Conservation (phyloP, 2,113 vertebrate species). For the Vulpes lagopus region DNA sequence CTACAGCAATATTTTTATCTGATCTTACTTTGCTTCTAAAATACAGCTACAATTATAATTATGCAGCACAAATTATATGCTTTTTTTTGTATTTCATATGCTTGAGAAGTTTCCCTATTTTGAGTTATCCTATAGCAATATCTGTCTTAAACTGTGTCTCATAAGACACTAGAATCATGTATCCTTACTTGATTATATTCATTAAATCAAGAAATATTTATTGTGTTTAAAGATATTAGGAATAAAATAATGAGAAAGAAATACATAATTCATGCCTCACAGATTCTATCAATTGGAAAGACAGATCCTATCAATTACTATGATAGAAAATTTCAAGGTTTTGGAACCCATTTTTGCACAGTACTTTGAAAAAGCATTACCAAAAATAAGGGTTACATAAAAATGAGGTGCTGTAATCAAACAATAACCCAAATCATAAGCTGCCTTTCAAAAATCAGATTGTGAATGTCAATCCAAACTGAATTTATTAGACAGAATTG, state of each 20-base stretch:
- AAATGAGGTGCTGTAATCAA: not conserved
- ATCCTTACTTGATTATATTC: not conserved
- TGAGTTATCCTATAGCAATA: not conserved
- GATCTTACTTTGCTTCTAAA: slow-evolving; percentile 19
- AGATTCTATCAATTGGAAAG: not conserved
- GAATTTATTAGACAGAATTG: not conserved
- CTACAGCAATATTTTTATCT: not conserved
- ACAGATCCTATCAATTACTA: not conserved
- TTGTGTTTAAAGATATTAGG: not conserved
- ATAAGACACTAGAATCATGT: not conserved
- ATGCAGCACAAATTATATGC: slow-evolving; percentile 29
- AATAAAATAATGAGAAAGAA: slow-evolving; percentile 26
- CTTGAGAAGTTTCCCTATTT: slow-evolving; percentile 53
- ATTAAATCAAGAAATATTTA: slow-evolving; percentile 33
- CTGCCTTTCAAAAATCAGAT: not conserved
- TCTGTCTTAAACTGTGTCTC: not conserved
- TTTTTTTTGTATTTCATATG: slow-evolving; percentile 15
- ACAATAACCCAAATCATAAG: not conserved
- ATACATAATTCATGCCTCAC: not conserved
- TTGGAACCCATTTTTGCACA: not conserved
- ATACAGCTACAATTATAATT: not conserved
- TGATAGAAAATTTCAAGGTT: not conserved
- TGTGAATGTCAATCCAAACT: not conserved
- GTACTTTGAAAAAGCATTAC: not conserved
- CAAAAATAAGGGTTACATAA: not conserved